Conservation (phyloP, 2,888 invertebrate genomes). For the Eupithecia insigniata region DNA sequence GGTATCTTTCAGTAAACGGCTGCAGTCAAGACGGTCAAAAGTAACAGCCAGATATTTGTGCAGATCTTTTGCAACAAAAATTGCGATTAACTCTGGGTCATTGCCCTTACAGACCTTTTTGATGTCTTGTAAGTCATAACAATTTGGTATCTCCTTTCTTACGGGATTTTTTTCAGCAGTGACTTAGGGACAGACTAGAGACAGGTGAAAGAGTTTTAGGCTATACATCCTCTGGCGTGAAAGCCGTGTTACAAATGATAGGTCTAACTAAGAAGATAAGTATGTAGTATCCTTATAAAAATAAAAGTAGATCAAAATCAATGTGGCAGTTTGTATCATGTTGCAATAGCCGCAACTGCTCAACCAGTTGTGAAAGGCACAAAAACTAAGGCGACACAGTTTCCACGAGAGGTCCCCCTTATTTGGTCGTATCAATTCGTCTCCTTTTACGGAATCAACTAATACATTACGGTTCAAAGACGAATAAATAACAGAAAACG, state of each 20-base stretch:
- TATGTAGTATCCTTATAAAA: conserved; percentile 3
- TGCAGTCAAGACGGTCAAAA: no score
- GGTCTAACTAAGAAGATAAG: neutral
- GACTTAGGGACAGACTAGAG: no score
- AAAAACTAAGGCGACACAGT: conserved; percentile 67
- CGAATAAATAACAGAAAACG: conserved; percentile 36
- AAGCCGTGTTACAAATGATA: neutral
- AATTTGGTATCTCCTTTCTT: no score
- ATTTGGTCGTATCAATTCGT: conserved; percentile 62
- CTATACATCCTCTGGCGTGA: no score
- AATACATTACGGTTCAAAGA: conserved; percentile 54
- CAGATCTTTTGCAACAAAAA: no score
- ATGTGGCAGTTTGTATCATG: conserved; percentile 42
- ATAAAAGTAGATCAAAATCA: conserved; percentile 17
- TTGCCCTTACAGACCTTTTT: no score
- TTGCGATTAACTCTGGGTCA: no score
- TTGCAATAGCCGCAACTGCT: conserved; percentile 54
- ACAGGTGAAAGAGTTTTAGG: no score
- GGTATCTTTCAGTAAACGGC: no score
- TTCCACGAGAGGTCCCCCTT: conserved; percentile 68
- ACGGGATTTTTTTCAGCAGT: no score
- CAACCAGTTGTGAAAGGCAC: conserved; percentile 54
- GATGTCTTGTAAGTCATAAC: no score
- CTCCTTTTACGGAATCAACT: conserved; percentile 55
- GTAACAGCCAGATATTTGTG: no score